Evolutionary conservation across 2,888 invertebrate species (phyloP).

Genomic region (Rhamnusium bicolor): DNA sequence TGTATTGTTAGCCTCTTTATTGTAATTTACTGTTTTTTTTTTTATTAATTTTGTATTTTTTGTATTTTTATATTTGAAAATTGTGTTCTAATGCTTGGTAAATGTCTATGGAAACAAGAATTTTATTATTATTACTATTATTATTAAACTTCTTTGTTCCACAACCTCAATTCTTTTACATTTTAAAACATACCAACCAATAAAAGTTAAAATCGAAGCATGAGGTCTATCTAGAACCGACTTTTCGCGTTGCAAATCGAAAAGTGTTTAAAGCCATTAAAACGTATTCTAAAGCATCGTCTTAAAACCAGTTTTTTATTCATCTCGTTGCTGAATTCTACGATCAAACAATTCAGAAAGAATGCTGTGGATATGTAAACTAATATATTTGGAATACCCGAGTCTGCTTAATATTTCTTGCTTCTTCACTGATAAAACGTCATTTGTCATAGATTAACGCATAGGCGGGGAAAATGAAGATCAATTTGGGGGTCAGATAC

Average conservation of each 20-base stretch:
- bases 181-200: no score
- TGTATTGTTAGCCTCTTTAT: no score
- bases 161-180: no score
- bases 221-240: no score
- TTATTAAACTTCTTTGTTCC: no score
- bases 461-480: neutral
- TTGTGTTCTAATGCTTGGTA: no score
- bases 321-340: neutral
- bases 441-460: neutral
- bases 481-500: neutral
- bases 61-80: no score
- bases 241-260: neutral
- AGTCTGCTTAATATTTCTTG: neutral
- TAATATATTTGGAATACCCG: conserved; percentile 16
- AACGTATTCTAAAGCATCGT: neutral
- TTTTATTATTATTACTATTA: no score
- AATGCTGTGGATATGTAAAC: conserved; percentile 18
- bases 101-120: no score
- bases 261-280: neutral
- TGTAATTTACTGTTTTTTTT: no score
- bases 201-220: no score
- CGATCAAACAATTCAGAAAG: conserved; percentile 4
- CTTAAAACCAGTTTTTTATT: conserved; percentile 7
- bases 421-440: conserved; percentile 9
- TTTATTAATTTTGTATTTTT: no score